phyloP scores from a whole-genome alignment of 1,140 invertebrate genomes.

The Maconellicoccus hirsutus region DNA sequence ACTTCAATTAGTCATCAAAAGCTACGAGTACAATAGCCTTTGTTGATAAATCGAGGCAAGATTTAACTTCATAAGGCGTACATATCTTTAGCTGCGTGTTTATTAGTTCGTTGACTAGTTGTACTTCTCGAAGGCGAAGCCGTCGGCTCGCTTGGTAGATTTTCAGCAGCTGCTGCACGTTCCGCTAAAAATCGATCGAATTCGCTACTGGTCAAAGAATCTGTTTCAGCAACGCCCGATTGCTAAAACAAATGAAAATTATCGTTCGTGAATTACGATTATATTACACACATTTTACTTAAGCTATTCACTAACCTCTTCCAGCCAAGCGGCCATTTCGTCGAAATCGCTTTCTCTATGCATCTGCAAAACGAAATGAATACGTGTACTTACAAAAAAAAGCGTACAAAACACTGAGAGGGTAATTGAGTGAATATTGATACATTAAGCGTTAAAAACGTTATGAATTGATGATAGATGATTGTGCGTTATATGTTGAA shows the following conservation, averaged over 20 bases:
- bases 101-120: conserved; percentile 3
- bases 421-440: neutral
- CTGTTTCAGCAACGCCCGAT: conserved; percentile 33
- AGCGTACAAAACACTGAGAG: neutral
- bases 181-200: conserved; percentile 87
- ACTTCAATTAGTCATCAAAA: neutral
- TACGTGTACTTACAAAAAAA: neutral
- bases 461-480: neutral
- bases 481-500: neutral
- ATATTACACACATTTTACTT: no score
- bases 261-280: no score
- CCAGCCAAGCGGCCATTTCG: conserved; percentile 87
- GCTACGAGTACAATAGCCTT: neutral
- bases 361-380: conserved; percentile 40
- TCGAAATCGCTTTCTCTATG: conserved; percentile 78
- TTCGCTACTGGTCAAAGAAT: conserved; percentile 72
- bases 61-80: conserved; percentile 16
- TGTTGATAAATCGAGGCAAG: neutral
- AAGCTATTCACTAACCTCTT: conserved; percentile 50
- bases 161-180: conserved; percentile 69
- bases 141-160: conserved; percentile 37
- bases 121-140: neutral
- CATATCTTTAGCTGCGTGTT: conserved; percentile 8
- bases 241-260: neutral
- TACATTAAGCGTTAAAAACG: neutral